Evolutionary conservation across 2,888 invertebrate genomes (phyloP).

Genomic region (Drosophila subquinaria): DNA sequence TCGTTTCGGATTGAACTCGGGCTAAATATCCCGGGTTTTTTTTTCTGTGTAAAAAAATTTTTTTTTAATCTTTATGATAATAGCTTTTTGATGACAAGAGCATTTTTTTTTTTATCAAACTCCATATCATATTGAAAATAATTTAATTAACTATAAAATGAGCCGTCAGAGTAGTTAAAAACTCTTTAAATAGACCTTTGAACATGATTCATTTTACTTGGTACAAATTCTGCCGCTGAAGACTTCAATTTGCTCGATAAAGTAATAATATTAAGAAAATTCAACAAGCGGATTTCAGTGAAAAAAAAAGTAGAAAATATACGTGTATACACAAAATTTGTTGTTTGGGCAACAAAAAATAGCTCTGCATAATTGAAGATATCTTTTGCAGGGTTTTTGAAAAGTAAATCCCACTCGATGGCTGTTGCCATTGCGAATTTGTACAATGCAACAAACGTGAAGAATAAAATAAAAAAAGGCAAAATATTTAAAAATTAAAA

Average conservation of each 20-base stretch:
- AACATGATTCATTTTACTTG: background rate
- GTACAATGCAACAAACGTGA: constrained; percentile 13
- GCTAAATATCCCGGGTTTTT: no score
- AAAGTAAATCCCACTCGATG: background rate
- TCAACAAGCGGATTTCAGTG: constrained; percentile 12
- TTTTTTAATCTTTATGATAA: no score
- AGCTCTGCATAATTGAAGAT: constrained; percentile 49
- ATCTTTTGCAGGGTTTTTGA: constrained; percentile 38
- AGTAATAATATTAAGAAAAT: background rate
- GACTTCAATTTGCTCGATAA: constrained; percentile 8
- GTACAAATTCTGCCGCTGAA: background rate
- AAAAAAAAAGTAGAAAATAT: background rate
- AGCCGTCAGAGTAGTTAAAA: no score
- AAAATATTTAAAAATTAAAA: constrained; percentile 3
- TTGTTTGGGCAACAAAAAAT: background rate
- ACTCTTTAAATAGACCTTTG: background rate
- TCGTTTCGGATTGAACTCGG: no score
- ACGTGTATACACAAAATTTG: background rate
- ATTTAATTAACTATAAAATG: no score
- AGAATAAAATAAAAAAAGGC: constrained; percentile 5
- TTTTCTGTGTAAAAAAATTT: no score
- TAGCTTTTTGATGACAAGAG: no score
- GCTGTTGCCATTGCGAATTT: background rate
- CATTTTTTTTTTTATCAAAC: no score
- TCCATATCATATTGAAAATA: no score